Base-by-base conservation (phyloP, 2,113 vertebrate genomes). In the Microtus ochrogaster region DNA sequence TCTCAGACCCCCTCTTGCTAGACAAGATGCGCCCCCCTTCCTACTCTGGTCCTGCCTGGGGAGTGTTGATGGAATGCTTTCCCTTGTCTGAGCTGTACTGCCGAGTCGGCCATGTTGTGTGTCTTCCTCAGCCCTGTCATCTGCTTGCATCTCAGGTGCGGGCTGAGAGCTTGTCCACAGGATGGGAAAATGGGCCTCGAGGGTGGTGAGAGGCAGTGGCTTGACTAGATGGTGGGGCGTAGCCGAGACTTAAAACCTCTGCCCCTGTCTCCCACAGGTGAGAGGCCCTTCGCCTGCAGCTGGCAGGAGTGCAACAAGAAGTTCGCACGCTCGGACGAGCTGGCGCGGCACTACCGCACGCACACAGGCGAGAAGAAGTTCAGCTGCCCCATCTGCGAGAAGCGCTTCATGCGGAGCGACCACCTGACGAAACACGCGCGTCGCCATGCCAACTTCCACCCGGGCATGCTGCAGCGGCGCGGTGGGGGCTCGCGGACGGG, bases 331-430 rank as follows among this genome's bases (percentile, higher is more conserved):
- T 99, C 99, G 0, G 99, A 99, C 0, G 99, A 99, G 99, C 98
- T 99, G 98, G 99, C 99, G 0, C 99, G 99, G 96, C 99, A 99
- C 97, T 99, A 99, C 98, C 99, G 99, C 98, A 99, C 99, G n/a
- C 99, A 99, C 99, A 99, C 99, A 0, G 99, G 99, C 0, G 99
- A 99, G 97, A 99, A 99, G 98, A 99, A 99, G 97, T 99, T 99
- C 68, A 98, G 99, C 96, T 99, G 99, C 97, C 99, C 99, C 0
- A 99, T 99, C 65, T 99, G 99, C 0, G 99, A 99, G 97, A 99
- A 99, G 97, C 99, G 99, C 96, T 99, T 99, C 98, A 99, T 99
- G 99, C 99, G 99, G 97, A 99, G 99, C 21, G 99, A 99, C 98
- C 99, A 99, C 97, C 99, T 99, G 98, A 99, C 99, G 85, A 99